These are phyloP conservation scores for Danio tinwini DNA, from an alignment of 2,797 vertebrate species.

Conservation along the genomic window DNA sequence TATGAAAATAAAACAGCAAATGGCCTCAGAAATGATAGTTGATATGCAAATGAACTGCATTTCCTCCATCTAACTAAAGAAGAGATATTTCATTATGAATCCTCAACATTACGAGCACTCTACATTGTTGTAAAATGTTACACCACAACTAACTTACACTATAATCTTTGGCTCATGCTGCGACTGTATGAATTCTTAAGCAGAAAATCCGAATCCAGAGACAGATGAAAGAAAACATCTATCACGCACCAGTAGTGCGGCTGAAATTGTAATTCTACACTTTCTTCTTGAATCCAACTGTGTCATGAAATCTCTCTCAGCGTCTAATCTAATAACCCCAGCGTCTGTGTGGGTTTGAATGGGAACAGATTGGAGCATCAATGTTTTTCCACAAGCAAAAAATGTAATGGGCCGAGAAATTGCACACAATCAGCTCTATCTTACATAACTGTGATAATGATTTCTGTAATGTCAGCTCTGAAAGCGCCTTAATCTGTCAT, in stretches of 20 bases:
- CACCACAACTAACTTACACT: not conserved
- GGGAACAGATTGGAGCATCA: slow-evolving; percentile 8
- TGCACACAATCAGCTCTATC: not conserved
- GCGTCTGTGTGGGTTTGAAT: slow-evolving; percentile 18
- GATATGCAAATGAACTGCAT: not conserved
- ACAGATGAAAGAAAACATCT: slow-evolving; percentile 3
- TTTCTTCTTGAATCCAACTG: slow-evolving; percentile 6
- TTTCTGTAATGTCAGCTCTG: not conserved
- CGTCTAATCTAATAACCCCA: not conserved
- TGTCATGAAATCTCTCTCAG: slow-evolving; percentile 1
- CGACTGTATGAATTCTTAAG: slow-evolving; percentile 9
- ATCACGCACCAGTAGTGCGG: slow-evolving; percentile 8
- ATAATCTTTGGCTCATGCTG: not conserved
- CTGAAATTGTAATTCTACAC: slow-evolving; percentile 13
- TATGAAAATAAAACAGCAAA: not conserved
- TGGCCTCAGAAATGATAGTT: not conserved
- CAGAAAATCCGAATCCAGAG: slow-evolving; percentile 10
- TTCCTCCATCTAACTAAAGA: slow-evolving; percentile 3
- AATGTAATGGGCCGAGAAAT: not conserved
- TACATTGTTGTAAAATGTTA: not conserved
- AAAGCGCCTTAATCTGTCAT: not conserved
- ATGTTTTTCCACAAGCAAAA: not conserved
- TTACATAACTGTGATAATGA: not conserved
- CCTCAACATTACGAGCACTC: not conserved
- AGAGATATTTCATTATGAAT: not conserved